Base-by-base conservation (phyloP, 1,140 invertebrate genomes). In the Drosophila nigromelanica region DNA sequence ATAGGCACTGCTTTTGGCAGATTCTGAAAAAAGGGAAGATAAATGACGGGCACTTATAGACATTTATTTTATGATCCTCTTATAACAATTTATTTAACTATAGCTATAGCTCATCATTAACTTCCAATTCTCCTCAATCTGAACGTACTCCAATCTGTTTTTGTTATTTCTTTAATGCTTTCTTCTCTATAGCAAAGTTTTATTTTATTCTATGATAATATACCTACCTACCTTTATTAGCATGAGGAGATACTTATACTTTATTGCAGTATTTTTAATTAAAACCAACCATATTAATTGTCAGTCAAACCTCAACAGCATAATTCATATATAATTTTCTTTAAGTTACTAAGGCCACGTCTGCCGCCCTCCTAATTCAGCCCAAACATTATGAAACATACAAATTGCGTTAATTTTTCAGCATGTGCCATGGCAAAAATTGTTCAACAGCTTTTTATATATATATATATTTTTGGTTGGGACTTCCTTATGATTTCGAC, bases 321-420 rank as follows among this genome's bases (percentile, higher is more conserved):
- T 62, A 35, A 55, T 73, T 60, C 37, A 54, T 68, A 54, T 68
- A 48, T 73, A 30, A 60, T 54, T 54, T 60, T 67, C 54, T 35
- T 54, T 42, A 61, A 54, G 64, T 12, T 35, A 37, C 58, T 40
- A 33, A 42, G 27, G 30, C 30, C 24, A 39, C 8, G n/a, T n/a
- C n/a, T n/a, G n/a, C n/a, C 45, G 37, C 43, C 33, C 43, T 8
- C 62, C 15, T 37, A 24, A 12, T 11, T 37, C 35, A 27, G 21
- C 24, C 24, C 5, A 15, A 11, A 47, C 14, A 35, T 60, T 61
- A 67, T 50, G 64, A 71, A 70, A 78, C 39, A 61, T 66, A 80
- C 76, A 80, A 85, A 85, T 79, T 80, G 76, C 73, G 80, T 85
- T 77, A 73, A 85, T 85, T 80, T 85, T 85, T 85, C 72, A 83